These are phyloP conservation scores for Oikopleura dioica DNA, from an alignment of 23 tunicate genomes.

Conservation along the genomic window DNA sequence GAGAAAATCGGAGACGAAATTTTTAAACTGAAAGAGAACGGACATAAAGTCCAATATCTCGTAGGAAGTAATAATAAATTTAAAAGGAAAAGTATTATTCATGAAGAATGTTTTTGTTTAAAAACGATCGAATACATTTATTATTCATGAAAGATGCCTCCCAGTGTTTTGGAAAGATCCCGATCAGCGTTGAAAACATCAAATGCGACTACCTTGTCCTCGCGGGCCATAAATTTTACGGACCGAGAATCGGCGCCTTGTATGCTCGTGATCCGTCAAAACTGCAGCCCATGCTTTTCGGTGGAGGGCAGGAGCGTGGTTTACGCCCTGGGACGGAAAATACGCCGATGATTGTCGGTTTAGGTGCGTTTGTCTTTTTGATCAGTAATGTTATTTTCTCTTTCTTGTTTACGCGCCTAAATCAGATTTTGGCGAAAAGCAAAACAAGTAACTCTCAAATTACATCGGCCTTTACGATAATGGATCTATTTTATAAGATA, in stretches of 20 bases:
- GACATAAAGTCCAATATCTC: too few relatives aligned
- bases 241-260: slow-evolving; percentile 86
- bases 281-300: slow-evolving; percentile 26
- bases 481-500: too few relatives aligned
- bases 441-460: too few relatives aligned
- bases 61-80: too few relatives aligned
- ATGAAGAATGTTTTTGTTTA: background rate
- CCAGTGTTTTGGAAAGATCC: slow-evolving; percentile 66
- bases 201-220: slow-evolving; percentile 59
- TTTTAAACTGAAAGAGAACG: background rate
- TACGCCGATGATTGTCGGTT: slow-evolving; percentile 78
- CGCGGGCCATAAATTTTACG: slow-evolving; percentile 97
- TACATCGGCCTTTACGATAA: too few relatives aligned
- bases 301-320: slow-evolving; percentile 88
- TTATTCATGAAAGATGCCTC: slow-evolving; percentile 67
- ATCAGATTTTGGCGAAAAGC: too few relatives aligned
- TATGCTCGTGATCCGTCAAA: slow-evolving; percentile 21
- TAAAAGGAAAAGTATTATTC: background rate
- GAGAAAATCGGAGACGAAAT: slow-evolving; percentile 2
- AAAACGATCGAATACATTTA: background rate
- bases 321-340: slow-evolving; percentile 85
- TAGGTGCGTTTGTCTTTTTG: too few relatives aligned
- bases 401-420: too few relatives aligned
- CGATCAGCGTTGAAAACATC: slow-evolving; percentile 29
- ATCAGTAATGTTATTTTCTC: too few relatives aligned